phyloP scores from a whole-genome alignment of 2,888 invertebrate genomes.

The Xylota segnis region DNA sequence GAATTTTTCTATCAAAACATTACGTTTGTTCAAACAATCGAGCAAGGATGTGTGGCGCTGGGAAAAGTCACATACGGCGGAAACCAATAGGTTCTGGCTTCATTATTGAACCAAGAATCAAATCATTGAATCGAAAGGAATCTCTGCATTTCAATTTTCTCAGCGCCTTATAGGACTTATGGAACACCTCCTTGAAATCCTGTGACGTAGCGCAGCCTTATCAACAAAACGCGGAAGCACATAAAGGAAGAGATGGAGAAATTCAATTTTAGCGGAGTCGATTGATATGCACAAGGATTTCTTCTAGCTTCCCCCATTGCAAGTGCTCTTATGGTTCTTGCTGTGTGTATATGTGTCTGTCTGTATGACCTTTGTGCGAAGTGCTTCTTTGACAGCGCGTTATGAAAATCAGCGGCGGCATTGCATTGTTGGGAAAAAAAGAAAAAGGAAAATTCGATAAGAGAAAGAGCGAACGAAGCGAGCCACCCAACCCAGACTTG shows the following conservation, averaged over 20 bases:
- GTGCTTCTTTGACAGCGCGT: too few relatives aligned
- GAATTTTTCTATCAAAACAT: constrained; percentile 1
- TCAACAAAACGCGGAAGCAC: background rate
- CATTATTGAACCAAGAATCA: background rate
- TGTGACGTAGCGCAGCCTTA: background rate
- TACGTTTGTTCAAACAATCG: too few relatives aligned
- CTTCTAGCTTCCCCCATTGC: background rate
- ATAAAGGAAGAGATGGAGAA: background rate
- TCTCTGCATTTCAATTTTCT: background rate
- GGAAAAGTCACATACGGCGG: too few relatives aligned
- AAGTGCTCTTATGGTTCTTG: background rate
- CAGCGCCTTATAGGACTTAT: background rate
- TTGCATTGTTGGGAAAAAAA: too few relatives aligned
- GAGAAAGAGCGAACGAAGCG: too few relatives aligned
- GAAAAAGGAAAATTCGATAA: too few relatives aligned
- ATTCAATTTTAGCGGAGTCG: background rate
- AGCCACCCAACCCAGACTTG: too few relatives aligned
- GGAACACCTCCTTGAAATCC: background rate
- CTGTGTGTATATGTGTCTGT: background rate
- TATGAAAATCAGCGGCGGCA: too few relatives aligned
- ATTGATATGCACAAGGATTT: constrained; percentile 8
- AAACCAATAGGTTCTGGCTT: too few relatives aligned
- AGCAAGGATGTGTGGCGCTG: too few relatives aligned
- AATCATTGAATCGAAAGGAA: background rate
- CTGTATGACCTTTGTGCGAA: too few relatives aligned